Conservation (phyloP, 2,113 vertebrate genomes). For the Rhea pennata region DNA sequence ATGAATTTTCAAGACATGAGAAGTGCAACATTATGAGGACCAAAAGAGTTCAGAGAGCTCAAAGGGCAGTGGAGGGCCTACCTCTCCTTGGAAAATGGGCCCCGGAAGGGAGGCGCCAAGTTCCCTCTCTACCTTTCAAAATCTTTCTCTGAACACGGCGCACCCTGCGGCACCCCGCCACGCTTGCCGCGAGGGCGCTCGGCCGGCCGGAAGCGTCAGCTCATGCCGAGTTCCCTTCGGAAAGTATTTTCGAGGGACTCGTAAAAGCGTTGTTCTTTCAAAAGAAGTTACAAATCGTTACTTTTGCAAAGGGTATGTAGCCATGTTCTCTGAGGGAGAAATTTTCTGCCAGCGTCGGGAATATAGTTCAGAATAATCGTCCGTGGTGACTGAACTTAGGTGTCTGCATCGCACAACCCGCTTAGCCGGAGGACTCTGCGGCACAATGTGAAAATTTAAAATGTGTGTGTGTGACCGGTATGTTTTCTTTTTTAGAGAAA, state of each 20-base stretch:
- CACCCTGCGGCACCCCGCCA: background rate
- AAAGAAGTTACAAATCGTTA: background rate
- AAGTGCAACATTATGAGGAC: constrained; percentile 22
- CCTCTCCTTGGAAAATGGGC: background rate
- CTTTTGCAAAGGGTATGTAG: background rate
- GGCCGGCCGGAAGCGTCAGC: background rate
- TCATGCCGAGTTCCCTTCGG: background rate
- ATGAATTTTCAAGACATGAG: constrained; percentile 73
- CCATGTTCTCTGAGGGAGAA: background rate
- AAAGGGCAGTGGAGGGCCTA: background rate
- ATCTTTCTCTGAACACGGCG: background rate
- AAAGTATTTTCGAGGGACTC: background rate
- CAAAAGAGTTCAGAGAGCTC: background rate
- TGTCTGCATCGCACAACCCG: background rate
- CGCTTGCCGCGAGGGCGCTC: background rate
- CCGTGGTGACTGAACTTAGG: background rate
- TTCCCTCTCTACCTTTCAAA: background rate
- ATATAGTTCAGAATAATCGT: background rate
- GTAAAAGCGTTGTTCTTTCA: background rate
- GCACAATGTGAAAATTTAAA: background rate
- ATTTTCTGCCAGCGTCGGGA: background rate
- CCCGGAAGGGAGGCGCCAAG: background rate
- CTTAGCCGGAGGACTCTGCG: background rate
- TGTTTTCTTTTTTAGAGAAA: background rate
- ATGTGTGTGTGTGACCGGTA: background rate